A percentile compares a stretch with the other conserved stretches of the same genome.
Conservation (phyloP, 2,888 invertebrate genomes). For the Pycnomerus fuliginosus region DNA sequence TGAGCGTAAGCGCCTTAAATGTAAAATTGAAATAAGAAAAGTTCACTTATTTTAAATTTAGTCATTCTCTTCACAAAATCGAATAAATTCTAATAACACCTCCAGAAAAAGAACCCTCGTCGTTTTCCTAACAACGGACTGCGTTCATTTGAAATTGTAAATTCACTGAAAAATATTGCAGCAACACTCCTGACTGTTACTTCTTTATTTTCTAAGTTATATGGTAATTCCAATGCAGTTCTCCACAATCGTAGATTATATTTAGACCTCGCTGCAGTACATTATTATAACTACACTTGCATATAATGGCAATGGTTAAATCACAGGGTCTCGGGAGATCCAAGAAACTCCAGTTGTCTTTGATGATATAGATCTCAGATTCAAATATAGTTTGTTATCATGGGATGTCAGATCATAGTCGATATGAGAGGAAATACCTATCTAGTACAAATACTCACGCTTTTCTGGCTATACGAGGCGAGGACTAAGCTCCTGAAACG, state of each 20-base stretch:
- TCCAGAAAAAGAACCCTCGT: no score
- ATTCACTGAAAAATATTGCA: no score
- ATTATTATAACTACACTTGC: constrained; percentile 25
- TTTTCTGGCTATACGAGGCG: no score
- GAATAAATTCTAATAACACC: not conserved
- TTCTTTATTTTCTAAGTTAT: not conserved
- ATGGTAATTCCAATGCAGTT: not conserved
- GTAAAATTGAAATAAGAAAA: constrained; percentile 23
- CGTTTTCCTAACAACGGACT: no score
- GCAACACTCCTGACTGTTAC: no score
- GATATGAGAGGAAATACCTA: no score
- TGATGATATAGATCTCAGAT: no score
- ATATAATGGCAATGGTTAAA: constrained; percentile 19
- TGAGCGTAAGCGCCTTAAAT: constrained; percentile 16
- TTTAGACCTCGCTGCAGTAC: constrained; percentile 15
- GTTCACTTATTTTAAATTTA: constrained; percentile 21
- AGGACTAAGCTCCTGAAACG: constrained; percentile 20
- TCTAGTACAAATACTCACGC: no score
- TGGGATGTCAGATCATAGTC: no score
- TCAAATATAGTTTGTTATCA: no score
- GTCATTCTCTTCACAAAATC: not conserved
- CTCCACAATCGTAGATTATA: constrained; percentile 13
- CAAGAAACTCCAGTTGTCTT: no score
- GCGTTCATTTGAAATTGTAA: no score
- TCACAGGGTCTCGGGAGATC: constrained; percentile 22